Evolutionary conservation across 2,797 vertebrate genomes (phyloP), one percentile per base, ranked within the genome.

Genomic region (Macropodus opercularis): DNA sequence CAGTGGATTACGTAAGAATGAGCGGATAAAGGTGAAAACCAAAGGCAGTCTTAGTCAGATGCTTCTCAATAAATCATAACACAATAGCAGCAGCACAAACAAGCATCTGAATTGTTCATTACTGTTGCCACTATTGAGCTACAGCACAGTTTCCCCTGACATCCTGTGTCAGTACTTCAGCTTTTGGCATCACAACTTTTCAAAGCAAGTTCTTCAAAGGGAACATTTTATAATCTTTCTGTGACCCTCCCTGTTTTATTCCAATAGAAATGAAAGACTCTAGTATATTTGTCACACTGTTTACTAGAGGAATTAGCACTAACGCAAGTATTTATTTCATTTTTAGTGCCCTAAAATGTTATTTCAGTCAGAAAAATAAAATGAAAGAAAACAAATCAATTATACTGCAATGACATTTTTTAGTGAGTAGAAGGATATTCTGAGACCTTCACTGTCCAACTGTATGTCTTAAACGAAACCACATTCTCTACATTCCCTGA

Each of bases 371-470:
- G 26, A 32, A 34, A 36, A 26, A 31, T 9, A 31, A 31, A 24
- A 48, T 72, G 49, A 77, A 68, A 65, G 24, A 6, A 27, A 61
- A 67, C 43, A 32, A 19, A 53, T 52, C 49, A 51, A 59, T 69
- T 40, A 21, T 60, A 29, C 51, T 63, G 11, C 17, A 4, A n/a
- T 14, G 39, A 23, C 32, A 15, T 31, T 71, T 79, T 66, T 52
- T 29, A 8, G 47, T 4, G n/a, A 56, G 59, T 0, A 18, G 31
- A 53, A 27, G 27, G 8, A 65, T 60, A 22, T 64, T 63, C 35
- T 56, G 21, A 32, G 70, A 42, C 80, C 62, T 84, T 85, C 70
- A 70, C 44, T 31, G 35, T 55, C 64, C 43, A n/a, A n/a, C n/a
- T n/a, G n/a, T 26, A 12, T 43, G 48, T 61, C 15, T 58, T 40